Evolutionary conservation across 2,888 invertebrate genomes (phyloP), one percentile per base, ranked within the genome.

Genomic region (Scaptomyza polygonia): DNA sequence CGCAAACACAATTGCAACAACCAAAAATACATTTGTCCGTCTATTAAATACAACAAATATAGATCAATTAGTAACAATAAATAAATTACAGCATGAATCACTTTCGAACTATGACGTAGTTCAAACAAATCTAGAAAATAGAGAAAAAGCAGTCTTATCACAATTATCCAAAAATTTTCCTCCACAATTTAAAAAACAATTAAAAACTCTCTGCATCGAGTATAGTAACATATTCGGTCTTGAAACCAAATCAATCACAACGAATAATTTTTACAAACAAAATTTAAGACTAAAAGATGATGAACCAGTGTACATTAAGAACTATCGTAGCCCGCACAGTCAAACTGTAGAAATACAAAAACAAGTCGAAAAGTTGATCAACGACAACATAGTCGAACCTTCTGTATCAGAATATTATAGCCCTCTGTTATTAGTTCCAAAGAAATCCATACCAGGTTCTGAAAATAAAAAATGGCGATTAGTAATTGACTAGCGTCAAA

Each of bases 361-460:
- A 9, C 29, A 29, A 29, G 29, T 29, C 0, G 29, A 32, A 51
- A 58, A 44, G 43, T 58, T 58, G n/a, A 36, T 44, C 29, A 18
- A 25, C 36, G 36, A 58, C 43, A 18, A 7, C 3, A 58, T 58
- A 3, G 51, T 58, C 7, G 44, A 51, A 58, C 34, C 44, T 0
- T 48, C 47, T 42, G 42, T 49, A 14, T 57, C 48, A 12, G 30
- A 47, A 14, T 48, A 42, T n/a, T 42, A 55, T 39, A 55, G 45
- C 55, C 55, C 39, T 30, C 6, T 45, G n/a, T 30, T 45, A 45
- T 14, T 45, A 14, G 45, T 45, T n/a, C 3, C 27, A 0, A 45
- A 45, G 5, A 45, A 45, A 45, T 3, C 45, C 5, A 1, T 3
- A 11, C 45, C 45, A 12, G 16, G 16, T 3, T 45, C 45, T 9